Evolutionary conservation across 2,888 invertebrate species (phyloP).

Genomic region (Ophioninae sp.): DNA sequence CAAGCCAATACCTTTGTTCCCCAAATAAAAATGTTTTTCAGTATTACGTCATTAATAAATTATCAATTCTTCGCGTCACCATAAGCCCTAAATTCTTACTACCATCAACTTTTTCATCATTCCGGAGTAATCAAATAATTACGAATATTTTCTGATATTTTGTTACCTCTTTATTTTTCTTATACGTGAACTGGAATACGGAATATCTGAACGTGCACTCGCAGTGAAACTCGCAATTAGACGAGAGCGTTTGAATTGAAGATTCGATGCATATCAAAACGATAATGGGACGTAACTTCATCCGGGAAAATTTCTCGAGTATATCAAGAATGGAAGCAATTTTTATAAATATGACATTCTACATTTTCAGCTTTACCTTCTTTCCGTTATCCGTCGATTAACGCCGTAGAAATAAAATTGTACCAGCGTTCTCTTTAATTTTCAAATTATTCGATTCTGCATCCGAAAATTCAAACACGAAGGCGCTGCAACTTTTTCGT

Average conservation of each 20-base stretch:
- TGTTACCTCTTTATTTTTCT: neutral
- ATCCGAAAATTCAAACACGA: neutral
- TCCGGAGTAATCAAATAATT: neutral
- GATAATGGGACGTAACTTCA: neutral
- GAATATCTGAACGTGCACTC: neutral
- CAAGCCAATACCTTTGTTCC: too few species aligned
- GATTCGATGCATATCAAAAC: neutral
- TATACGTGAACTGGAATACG: neutral
- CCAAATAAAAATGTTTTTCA: too few species aligned
- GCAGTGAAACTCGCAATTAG: too few species aligned
- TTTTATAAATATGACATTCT: conserved; percentile 9
- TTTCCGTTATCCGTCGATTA: neutral
- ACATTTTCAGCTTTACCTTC: neutral
- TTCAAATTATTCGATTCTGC: neutral
- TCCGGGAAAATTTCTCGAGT: neutral
- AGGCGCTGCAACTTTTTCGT: neutral
- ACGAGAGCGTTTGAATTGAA: neutral
- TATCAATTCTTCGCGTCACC: too few species aligned
- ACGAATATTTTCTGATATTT: neutral
- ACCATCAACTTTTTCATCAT: neutral
- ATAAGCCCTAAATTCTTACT: neutral
- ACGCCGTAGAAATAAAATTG: neutral
- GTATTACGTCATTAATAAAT: too few species aligned
- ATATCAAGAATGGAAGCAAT: neutral
- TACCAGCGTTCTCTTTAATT: neutral